Evolutionary conservation across 2,797 vertebrate genomes (phyloP), one percentile per base, ranked within the genome.

Genomic region (Fundulus diaphanus): DNA sequence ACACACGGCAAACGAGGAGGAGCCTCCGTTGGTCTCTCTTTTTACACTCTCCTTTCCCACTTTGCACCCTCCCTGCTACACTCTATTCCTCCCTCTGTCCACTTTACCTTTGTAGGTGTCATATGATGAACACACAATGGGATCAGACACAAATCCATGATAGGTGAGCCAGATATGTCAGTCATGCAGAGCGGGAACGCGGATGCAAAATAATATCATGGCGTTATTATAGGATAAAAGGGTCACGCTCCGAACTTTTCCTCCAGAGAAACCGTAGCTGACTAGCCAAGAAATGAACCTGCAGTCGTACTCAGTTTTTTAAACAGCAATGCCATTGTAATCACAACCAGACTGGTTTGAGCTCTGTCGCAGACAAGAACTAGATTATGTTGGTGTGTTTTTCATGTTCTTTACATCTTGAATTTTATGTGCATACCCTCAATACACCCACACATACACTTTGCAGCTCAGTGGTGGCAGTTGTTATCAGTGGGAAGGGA

Each of bases 1-100:
- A 85, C 78, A 86, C 90, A 88, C 90, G 89, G 86, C 24, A 46
- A 86, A 79, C 12, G 70, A 93, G 91, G 92, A 93, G 92, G 92
- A 93, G 93, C 90, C 87, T 92, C 86, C 77, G 77, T 85, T 42
- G 82, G 82, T 82, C 88, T 85, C 82, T 80, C 83, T 86, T 88
- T 73, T 83, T 79, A 82, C 52, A 78, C 86, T 73, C 90, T 81
- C 73, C 40, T 54, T 63, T 70, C 52, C 51, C 70, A 69, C 74
- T 63, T 76, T 80, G 72, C 80, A 42, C 49, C 78, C 52, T 67
- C 48, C 63, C 79, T 70, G 73, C 76, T 76, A 74, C 70, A 59
- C 75, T 68, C 46, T 67, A 54, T 73, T 73, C 65, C 73, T 72
- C 71, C 51, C 81, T 82, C 78, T 82, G 52, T 80, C 82, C 77